These are phyloP conservation scores for Mimas tiliae DNA, from an alignment of 2,888 invertebrate species.

Conservation along the genomic window DNA sequence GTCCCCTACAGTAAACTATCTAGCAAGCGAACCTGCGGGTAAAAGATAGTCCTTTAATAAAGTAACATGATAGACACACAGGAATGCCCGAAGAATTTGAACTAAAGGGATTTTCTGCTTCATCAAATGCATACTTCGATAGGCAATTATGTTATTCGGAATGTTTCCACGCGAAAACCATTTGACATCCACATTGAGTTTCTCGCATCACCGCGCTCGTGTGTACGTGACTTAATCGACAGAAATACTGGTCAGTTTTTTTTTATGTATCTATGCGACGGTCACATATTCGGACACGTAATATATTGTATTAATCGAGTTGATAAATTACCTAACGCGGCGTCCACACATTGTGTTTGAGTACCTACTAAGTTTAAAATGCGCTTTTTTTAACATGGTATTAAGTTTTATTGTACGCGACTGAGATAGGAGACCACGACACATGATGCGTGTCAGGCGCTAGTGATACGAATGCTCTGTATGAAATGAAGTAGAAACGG, in stretches of 20 bases:
- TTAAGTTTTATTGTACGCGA: too few relatives aligned
- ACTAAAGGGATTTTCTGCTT: slow-evolving; percentile 18
- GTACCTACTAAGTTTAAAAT: too few relatives aligned
- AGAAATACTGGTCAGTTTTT: neutral
- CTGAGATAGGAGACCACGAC: too few relatives aligned
- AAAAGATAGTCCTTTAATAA: neutral
- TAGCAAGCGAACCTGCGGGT: neutral
- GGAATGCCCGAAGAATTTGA: neutral
- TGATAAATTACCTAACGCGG: too few relatives aligned
- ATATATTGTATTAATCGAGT: too few relatives aligned
- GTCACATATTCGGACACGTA: neutral
- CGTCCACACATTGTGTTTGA: too few relatives aligned
- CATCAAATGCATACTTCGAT: slow-evolving; percentile 4
- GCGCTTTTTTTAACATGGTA: too few relatives aligned
- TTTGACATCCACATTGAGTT: slow-evolving; percentile 10
- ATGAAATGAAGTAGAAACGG: too few relatives aligned
- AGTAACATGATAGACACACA: neutral
- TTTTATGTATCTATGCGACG: neutral
- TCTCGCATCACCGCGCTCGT: slow-evolving; percentile 6
- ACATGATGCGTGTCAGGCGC: too few relatives aligned
- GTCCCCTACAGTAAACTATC: neutral
- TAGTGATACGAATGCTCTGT: too few relatives aligned
- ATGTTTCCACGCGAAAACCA: neutral
- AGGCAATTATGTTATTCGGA: slow-evolving; percentile 14
- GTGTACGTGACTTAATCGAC: slow-evolving; percentile 6